These are phyloP conservation scores for Trichacis sp. DNA, from an alignment of 2,888 invertebrate species.

Conservation along the genomic window DNA sequence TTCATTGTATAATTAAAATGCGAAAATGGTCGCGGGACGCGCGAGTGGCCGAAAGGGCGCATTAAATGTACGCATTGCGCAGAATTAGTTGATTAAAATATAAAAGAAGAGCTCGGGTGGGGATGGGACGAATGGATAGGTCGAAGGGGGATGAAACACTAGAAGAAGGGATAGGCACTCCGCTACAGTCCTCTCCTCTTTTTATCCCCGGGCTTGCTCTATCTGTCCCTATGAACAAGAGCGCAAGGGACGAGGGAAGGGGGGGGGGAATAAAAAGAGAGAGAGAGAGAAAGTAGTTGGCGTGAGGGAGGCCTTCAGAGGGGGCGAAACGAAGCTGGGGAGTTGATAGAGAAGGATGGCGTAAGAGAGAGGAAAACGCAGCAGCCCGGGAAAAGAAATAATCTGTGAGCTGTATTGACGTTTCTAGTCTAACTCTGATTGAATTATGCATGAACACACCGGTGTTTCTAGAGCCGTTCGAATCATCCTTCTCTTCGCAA, in stretches of 20 bases:
- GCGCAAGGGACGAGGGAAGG: constrained; percentile 37
- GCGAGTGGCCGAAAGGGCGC: constrained; percentile 42
- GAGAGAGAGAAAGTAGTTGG: constrained; percentile 37
- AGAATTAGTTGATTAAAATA: constrained; percentile 69
- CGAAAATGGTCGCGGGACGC: constrained; percentile 44
- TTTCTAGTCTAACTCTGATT: constrained; percentile 70
- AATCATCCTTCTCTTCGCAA: constrained; percentile 38
- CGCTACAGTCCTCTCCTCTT: constrained; percentile 43
- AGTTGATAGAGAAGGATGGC: constrained; percentile 44
- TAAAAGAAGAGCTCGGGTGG: constrained; percentile 60
- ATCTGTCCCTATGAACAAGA: constrained; percentile 39
- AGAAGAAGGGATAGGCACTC: constrained; percentile 53
- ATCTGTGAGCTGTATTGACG: constrained; percentile 70
- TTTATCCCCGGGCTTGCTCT: constrained; percentile 42
- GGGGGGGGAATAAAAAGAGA: constrained; percentile 23
- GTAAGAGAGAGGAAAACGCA: constrained; percentile 37
- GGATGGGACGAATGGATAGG: constrained; percentile 48
- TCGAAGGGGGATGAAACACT: constrained; percentile 51
- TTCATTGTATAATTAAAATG: constrained; percentile 57
- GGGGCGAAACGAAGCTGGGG: constrained; percentile 42
- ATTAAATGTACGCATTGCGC: constrained; percentile 67
- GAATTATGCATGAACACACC: constrained; percentile 70
- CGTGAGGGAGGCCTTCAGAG: constrained; percentile 36
- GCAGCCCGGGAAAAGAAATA: constrained; percentile 58
- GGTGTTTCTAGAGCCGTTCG: constrained; percentile 58